Percentiles rank a stretch among this genome's conserved stretches.
Evolutionary conservation across 2,113 vertebrate genomes (phyloP).

Genomic region (Stigmatopora argus): DNA sequence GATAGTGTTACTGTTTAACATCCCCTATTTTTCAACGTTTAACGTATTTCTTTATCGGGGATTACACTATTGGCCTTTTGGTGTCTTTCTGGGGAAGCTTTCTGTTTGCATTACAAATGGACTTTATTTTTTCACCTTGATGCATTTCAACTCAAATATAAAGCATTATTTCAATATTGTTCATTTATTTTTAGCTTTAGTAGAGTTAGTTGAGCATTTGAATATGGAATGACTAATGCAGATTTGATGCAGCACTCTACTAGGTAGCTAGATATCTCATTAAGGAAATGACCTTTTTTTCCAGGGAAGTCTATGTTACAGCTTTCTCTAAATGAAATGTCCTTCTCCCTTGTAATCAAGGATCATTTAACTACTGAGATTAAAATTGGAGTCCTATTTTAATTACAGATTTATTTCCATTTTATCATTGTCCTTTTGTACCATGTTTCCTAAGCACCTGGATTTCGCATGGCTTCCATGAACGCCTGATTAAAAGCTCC

Average conservation of each 20-base stretch:
- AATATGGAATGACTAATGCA: conserved; percentile 21
- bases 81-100: not conserved
- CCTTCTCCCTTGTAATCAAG: conserved; percentile 35
- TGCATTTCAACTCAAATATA: not conserved
- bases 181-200: no score
- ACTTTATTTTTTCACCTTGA: no score
- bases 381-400: conserved; percentile 28
- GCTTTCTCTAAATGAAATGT: conserved; percentile 31
- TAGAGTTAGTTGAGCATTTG: conserved; percentile 40
- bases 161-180: no score
- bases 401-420: conserved; percentile 37
- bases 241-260: conserved; percentile 32
- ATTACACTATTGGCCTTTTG: not conserved
- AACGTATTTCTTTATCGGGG: not conserved
- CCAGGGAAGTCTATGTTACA: conserved; percentile 45
- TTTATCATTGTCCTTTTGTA: conserved; percentile 21
- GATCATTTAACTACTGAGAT: conserved; percentile 33
- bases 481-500: not conserved
- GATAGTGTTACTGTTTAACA: conserved; percentile 29
- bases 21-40: not conserved
- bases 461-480: conserved; percentile 6
- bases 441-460: conserved; percentile 28
- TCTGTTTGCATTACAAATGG: not conserved
- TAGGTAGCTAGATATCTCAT: conserved; percentile 46
- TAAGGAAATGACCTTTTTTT: conserved; percentile 52